Conservation (phyloP, 2,888 invertebrate species). For the Tribolium freemani region DNA sequence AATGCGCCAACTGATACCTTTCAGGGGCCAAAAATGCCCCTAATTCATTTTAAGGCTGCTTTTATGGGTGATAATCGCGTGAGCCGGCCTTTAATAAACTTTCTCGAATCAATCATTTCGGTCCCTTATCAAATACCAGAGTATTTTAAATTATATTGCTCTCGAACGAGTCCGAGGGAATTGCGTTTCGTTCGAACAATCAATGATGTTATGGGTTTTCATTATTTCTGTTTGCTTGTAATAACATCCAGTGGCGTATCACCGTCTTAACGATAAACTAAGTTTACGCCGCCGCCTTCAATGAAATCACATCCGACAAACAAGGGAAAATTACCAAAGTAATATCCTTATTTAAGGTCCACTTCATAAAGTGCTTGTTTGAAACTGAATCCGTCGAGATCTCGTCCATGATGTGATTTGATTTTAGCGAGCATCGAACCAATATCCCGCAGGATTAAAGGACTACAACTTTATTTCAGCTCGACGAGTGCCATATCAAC, state of each 20-base stretch:
- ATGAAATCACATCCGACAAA: constrained; percentile 36
- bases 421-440: constrained; percentile 45
- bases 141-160: constrained; percentile 55
- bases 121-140: constrained; percentile 54
- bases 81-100: constrained; percentile 53
- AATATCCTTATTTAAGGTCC: constrained; percentile 47
- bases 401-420: constrained; percentile 45
- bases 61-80: constrained; percentile 46
- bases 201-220: constrained; percentile 55
- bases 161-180: constrained; percentile 47
- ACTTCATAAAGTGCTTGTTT: constrained; percentile 46
- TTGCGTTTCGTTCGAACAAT: constrained; percentile 53
- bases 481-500: constrained; percentile 33
- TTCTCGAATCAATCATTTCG: constrained; percentile 55
- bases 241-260: constrained; percentile 46
- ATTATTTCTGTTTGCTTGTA: constrained; percentile 53
- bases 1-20: not conserved
- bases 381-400: constrained; percentile 48
- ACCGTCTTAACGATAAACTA: constrained; percentile 28
- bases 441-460: constrained; percentile 44
- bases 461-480: constrained; percentile 42
- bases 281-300: constrained; percentile 24
- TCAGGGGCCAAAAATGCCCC: not conserved
- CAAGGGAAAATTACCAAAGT: constrained; percentile 43
- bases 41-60: not conserved